Percentiles rank a stretch among this genome's conserved stretches.
These are phyloP conservation scores for Ypsolopha sequella DNA, from an alignment of 2,888 invertebrate species.

Conservation along the genomic window DNA sequence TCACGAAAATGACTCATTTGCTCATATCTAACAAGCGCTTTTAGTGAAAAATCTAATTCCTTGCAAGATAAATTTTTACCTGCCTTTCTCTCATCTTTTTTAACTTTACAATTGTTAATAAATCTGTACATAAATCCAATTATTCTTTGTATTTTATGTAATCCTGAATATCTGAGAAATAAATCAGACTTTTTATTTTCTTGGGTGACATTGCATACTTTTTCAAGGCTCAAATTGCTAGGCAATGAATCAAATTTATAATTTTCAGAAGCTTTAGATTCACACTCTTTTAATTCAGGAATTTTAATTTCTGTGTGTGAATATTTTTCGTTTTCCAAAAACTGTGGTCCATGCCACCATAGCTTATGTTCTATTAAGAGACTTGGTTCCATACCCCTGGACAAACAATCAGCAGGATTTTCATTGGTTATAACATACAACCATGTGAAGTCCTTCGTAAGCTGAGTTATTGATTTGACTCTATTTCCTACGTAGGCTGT, in stretches of 20 bases:
- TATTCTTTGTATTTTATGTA: not conserved
- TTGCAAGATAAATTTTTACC: no score
- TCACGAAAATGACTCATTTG: no score
- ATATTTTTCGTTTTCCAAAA: not conserved
- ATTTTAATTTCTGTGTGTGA: no score
- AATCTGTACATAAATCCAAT: not conserved
- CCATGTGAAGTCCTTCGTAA: slow-evolving; percentile 8
- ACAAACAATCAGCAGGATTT: slow-evolving; percentile 9
- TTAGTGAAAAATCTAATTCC: not conserved
- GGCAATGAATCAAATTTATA: no score
- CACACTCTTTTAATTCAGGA: not conserved
- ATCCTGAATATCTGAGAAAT: not conserved
- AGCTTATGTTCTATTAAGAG: not conserved
- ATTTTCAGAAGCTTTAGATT: not conserved
- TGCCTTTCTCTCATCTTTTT: not conserved
- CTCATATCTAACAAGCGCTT: no score
- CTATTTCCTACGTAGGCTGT: slow-evolving; percentile 12
- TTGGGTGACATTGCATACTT: not conserved
- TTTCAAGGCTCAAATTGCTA: not conserved
- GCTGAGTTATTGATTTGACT: slow-evolving; percentile 5
- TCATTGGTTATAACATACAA: slow-evolving; percentile 6
- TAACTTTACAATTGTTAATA: not conserved
- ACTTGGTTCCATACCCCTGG: slow-evolving; percentile 7
- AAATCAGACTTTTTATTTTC: not conserved
- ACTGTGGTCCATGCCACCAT: slow-evolving; percentile 7